A percentile compares a stretch with the other conserved stretches of the same genome.
Conservation (phyloP, 2,113 vertebrate species). For the Chloroceryle aenea region DNA sequence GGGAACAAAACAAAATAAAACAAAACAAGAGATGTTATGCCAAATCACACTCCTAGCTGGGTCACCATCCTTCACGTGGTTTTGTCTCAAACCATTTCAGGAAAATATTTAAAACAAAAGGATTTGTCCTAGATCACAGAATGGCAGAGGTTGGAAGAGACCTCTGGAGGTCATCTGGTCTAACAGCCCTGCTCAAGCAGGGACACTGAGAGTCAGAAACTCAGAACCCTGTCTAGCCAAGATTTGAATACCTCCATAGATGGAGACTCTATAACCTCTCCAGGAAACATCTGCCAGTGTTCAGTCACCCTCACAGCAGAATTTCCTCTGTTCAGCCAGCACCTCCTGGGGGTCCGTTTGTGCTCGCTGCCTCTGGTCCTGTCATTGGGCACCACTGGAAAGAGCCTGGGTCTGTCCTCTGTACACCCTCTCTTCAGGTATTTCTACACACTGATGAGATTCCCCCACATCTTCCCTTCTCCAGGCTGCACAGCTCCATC, state of each 20-base stretch:
- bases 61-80: not conserved
- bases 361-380: not conserved
- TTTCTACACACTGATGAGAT: not conserved
- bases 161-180: not conserved
- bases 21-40: not conserved
- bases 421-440: not conserved
- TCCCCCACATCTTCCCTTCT: not conserved
- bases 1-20: not conserved
- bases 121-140: not conserved
- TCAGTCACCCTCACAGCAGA: not conserved
- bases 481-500: not conserved
- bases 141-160: not conserved
- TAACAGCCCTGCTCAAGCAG: not conserved
- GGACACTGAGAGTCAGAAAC: not conserved
- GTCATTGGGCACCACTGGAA: not conserved
- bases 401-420: not conserved
- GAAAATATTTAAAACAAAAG: not conserved
- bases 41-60: not conserved
- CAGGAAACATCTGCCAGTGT: not conserved
- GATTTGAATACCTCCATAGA: not conserved
- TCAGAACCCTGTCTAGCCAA: not conserved
- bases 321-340: accelerated
- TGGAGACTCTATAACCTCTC: not conserved
- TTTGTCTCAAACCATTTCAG: not conserved
- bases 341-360: not conserved